These are phyloP conservation scores for Chunga burmeisteri DNA, from an alignment of 2,113 vertebrate genomes.

Conservation along the genomic window DNA sequence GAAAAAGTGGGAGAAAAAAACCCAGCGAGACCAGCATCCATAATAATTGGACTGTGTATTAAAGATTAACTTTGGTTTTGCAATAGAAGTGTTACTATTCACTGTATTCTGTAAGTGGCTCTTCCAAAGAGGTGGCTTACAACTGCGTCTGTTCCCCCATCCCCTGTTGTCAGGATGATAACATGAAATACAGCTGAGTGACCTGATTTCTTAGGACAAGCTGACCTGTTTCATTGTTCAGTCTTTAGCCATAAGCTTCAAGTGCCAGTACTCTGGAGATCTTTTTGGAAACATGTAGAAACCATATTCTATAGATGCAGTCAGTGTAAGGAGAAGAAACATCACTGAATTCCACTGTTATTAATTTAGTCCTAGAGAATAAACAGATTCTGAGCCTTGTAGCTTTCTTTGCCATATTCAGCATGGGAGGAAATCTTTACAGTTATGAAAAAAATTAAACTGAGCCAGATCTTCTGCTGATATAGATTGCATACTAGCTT, in stretches of 20 bases:
- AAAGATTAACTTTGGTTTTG: background rate
- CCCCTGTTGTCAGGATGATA: constrained; percentile 63
- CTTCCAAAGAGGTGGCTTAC: background rate
- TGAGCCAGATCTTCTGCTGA: background rate
- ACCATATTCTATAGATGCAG: background rate
- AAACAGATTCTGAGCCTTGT: background rate
- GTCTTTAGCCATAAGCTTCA: constrained; percentile 33
- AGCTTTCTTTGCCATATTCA: background rate
- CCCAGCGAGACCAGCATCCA: background rate
- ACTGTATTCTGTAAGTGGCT: background rate
- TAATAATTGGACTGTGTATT: background rate
- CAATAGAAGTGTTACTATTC: background rate
- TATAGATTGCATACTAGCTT: background rate
- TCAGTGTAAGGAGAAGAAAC: background rate
- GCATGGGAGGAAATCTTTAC: background rate
- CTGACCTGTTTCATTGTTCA: constrained; percentile 69
- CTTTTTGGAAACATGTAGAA: constrained; percentile 19
- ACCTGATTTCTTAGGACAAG: constrained; percentile 69
- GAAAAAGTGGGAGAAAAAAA: background rate
- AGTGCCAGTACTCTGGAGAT: constrained; percentile 43
- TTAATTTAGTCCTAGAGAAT: background rate
- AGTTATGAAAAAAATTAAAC: background rate
- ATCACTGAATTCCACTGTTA: background rate
- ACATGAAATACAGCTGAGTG: constrained; percentile 46
- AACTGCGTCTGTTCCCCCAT: background rate